Percentiles rank a stretch among this genome's conserved stretches.
Conservation (phyloP, 1,140 invertebrate species). For the Bombus superbus region DNA sequence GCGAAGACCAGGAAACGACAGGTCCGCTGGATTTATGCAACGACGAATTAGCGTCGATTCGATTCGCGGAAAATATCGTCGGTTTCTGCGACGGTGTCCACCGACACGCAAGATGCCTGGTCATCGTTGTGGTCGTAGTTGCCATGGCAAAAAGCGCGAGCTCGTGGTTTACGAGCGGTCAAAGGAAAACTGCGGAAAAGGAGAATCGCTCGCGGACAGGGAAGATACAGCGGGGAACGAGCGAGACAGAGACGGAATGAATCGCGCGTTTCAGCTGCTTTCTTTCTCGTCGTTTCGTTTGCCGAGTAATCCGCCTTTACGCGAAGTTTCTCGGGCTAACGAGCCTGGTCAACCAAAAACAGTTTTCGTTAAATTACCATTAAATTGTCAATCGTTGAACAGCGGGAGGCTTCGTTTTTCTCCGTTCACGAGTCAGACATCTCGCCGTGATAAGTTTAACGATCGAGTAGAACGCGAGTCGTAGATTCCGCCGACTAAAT, state of each 20-base stretch:
- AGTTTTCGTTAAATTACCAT: neutral
- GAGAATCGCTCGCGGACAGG: conserved; percentile 24
- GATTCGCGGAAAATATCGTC: conserved; percentile 12
- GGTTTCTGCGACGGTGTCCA: conserved; percentile 7
- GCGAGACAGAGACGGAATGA: conserved; percentile 13
- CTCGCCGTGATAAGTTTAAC: neutral
- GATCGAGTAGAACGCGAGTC: neutral
- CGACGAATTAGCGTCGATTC: conserved; percentile 34
- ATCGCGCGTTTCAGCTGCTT: conserved; percentile 42
- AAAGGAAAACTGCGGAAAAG: conserved; percentile 23
- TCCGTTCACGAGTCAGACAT: neutral
- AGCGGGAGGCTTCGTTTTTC: neutral
- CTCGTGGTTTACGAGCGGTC: conserved; percentile 54
- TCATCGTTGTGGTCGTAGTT: neutral
- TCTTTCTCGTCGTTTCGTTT: conserved; percentile 43
- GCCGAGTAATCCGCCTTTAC: conserved; percentile 47
- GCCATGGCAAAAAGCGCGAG: conserved; percentile 47
- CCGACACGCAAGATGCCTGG: conserved; percentile 26
- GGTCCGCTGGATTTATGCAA: conserved; percentile 7
- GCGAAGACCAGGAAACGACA: neutral
- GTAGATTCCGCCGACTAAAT: neutral
- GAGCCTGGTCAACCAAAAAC: conserved; percentile 10
- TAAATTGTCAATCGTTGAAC: neutral
- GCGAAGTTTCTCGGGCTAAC: conserved; percentile 35
- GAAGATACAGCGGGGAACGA: conserved; percentile 9